Evolutionary conservation across 2,797 vertebrate species (phyloP), one percentile per base, ranked within the genome.

Genomic region (Lithobates pipiens): DNA sequence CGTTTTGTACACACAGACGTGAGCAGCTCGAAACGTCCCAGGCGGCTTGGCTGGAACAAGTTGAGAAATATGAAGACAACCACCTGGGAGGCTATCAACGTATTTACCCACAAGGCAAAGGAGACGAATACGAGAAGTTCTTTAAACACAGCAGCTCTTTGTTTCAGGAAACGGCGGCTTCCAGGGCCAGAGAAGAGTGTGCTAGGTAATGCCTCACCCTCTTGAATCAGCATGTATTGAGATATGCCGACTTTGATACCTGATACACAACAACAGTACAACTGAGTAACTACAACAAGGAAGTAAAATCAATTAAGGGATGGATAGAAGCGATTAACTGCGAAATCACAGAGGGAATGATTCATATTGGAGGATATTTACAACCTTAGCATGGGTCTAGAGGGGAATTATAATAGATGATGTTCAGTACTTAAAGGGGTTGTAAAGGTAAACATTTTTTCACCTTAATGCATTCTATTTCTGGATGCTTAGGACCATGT

Each of bases 81-180:
- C 94, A 95, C 88, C 80, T 94, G 2, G 94, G 94, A 0, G 89
- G 91, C 0, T 95, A 92, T 88, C 91, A 90, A 1, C 87, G 93
- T 44, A 93, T 95, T 80, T 95, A 94, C 54, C 94, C 95, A 0
- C 89, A 89, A 0, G 0, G 39, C 0, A 88, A 91, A 6, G 92
- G 82, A 0, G 91, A 94, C 10, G 93, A 93, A 85, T 95, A 95
- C 0, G 77, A 91, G 5, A 90, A 89, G 0, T 95, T 94, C 85
- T 94, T 95, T 87, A 93, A 92, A 74, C 92, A 95, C 82, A 91
- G 90, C 0, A 68, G 93, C 68, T 93, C 93, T 86, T 90, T 95
- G 86, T 95, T 94, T 91, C 93, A 93, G 88, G 93, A 96, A 80
- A 96, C 95, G 0, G 91, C 78, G 1, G 87, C 94, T 18, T 95